These are phyloP conservation scores for Antheraea assamensis DNA, from an alignment of 2,888 invertebrate species.

Conservation along the genomic window DNA sequence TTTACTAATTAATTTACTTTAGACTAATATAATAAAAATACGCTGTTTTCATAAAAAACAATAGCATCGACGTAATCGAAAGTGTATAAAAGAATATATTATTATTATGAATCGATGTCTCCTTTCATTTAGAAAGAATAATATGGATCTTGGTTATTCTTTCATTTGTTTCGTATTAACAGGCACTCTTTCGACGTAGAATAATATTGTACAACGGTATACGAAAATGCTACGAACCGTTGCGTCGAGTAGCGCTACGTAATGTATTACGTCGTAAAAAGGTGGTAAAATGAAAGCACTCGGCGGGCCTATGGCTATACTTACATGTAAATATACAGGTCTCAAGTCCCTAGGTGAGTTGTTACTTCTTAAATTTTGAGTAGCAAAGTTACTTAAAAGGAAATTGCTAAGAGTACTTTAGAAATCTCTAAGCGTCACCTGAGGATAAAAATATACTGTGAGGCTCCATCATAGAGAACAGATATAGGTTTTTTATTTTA, in stretches of 20 bases:
- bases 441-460: neutral
- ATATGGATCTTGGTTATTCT: neutral
- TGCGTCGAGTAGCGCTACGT: neutral
- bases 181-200: slow-evolving; percentile 1
- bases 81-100: neutral
- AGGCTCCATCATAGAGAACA: too few relatives aligned
- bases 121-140: neutral
- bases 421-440: neutral
- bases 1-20: too few relatives aligned
- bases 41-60: neutral
- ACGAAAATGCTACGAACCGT: neutral
- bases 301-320: neutral
- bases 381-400: neutral
- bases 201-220: slow-evolving; percentile 1
- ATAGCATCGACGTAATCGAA: neutral
- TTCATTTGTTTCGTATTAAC: slow-evolving; percentile 2
- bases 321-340: slow-evolving; percentile 6
- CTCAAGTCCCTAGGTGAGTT: neutral
- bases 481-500: too few relatives aligned
- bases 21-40: too few relatives aligned
- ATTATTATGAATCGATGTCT: neutral
- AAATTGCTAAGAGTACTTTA: neutral
- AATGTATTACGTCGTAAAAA: slow-evolving; percentile 13
- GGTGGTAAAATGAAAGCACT: slow-evolving; percentile 5
- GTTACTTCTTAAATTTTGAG: neutral